Conservation (phyloP, 2,888 invertebrate genomes). For the Trisateles emortualis region DNA sequence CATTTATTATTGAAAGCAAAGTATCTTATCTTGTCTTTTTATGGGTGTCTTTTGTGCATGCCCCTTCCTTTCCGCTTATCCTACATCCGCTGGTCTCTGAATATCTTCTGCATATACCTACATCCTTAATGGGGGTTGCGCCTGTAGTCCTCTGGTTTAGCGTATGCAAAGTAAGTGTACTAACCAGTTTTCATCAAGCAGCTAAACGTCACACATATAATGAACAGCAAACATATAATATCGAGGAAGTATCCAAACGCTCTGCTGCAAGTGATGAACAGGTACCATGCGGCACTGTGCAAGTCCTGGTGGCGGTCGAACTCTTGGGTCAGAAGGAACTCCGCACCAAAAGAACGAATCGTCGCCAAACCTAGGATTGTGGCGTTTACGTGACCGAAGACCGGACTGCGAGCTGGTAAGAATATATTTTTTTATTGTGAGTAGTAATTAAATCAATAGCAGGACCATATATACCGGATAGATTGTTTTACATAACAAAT, state of each 20-base stretch:
- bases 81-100: no score
- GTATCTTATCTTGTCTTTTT: no score
- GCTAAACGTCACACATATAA: conserved; percentile 88
- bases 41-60: no score
- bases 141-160: no score
- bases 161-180: no score
- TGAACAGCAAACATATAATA: conserved; percentile 88
- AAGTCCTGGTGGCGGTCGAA: conserved; percentile 88
- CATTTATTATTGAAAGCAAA: no score
- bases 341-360: conserved; percentile 91
- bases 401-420: conserved; percentile 91
- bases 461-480: no score
- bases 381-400: conserved; percentile 93
- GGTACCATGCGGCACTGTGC: conserved; percentile 90
- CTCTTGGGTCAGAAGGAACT: conserved; percentile 87
- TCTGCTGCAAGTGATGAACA: conserved; percentile 88
- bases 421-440: background rate
- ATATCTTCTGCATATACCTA: no score
- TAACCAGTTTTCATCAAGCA: conserved; percentile 82
- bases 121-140: no score
- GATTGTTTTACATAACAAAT: no score
- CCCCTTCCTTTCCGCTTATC: no score
- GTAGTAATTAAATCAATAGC: background rate
- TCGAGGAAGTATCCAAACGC: conserved; percentile 90
- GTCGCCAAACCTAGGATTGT: conserved; percentile 93